Evolutionary conservation across 2,888 invertebrate species (phyloP).

Genomic region (Synergus umbraculus): DNA sequence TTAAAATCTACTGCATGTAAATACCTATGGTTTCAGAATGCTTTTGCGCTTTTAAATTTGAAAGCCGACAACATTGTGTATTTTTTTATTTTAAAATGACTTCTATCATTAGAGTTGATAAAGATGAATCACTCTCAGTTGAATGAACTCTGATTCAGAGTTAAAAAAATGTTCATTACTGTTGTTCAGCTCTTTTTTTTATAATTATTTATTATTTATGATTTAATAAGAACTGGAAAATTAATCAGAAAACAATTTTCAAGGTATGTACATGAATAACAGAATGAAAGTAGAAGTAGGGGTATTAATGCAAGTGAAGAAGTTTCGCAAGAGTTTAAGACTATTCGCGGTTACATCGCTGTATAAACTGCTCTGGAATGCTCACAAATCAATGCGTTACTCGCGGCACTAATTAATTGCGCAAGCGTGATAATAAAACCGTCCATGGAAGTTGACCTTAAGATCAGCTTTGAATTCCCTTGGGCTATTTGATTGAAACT

Average conservation of each 20-base stretch:
- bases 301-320: slow-evolving; percentile 34
- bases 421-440: slow-evolving; percentile 38
- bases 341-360: slow-evolving; percentile 27
- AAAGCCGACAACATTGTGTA: too few species aligned
- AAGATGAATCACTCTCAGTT: slow-evolving; percentile 18
- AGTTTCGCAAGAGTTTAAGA: slow-evolving; percentile 37
- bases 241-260: slow-evolving; percentile 12
- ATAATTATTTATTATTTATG: neutral
- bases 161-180: neutral
- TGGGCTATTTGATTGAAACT: slow-evolving; percentile 11
- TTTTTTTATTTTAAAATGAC: too few species aligned
- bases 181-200: neutral
- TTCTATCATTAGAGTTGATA: neutral
- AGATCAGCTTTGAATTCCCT: slow-evolving; percentile 32
- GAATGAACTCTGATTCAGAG: slow-evolving; percentile 27
- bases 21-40: too few species aligned
- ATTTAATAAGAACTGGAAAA: neutral
- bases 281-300: neutral
- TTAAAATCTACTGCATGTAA: neutral
- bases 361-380: slow-evolving; percentile 30
- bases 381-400: slow-evolving; percentile 37
- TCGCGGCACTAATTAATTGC: slow-evolving; percentile 38
- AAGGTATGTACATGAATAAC: neutral
- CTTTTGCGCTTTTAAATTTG: too few species aligned
- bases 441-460: slow-evolving; percentile 40